Base-by-base conservation (phyloP, 23 tunicate species). In the Trididemnum nubilum region DNA sequence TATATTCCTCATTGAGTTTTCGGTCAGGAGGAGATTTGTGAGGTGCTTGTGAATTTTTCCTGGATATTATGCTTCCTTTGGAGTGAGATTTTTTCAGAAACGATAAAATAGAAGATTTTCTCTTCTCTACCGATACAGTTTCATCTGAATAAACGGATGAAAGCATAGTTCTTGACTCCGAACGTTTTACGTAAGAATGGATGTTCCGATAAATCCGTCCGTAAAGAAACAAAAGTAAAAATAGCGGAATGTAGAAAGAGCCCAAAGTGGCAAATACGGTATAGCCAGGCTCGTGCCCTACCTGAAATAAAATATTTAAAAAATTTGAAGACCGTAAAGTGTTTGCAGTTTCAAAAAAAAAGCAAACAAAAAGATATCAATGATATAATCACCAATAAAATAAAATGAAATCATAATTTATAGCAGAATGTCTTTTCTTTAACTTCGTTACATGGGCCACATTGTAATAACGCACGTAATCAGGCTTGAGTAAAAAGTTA, bases 241-340 rank as follows among this genome's bases (percentile, higher is more conserved):
- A 29, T 0, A 85, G 51, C 29, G 88, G 88, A 36, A 85, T 85
- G 82, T 85, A 85, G 34, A 85, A 85, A 30, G 88, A 85, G 23
- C 88, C 82, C 66, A 85, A 30, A 15, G 82, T 77, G 22, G 88
- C 88, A 44, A 54, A 85, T 36, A 85, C 67, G 1, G 88, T 85
- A 49, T 85, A 85, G 21, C 60, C 88, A 9, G 81, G 82, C 23
- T 85, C 50, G 33, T 85, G 88, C 19, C 88, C 88, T 18, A 77
- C 88, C 88, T 85, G 51, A 1, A 64, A 36, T 25, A 26, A 27
- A 37, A 65, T 12, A 61, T 3, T n/a, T 12, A 44, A 61, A 61
- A 15, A 61, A n/a, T n/a, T n/a, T n/a, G n/a, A n/a, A n/a, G n/a
- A n/a, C n/a, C n/a, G n/a, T n/a, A n/a, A n/a, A n/a, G n/a, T n/a